These are phyloP conservation scores for Nothobranchius furzeri DNA, from an alignment of 2,113 vertebrate genomes.

Conservation along the genomic window DNA sequence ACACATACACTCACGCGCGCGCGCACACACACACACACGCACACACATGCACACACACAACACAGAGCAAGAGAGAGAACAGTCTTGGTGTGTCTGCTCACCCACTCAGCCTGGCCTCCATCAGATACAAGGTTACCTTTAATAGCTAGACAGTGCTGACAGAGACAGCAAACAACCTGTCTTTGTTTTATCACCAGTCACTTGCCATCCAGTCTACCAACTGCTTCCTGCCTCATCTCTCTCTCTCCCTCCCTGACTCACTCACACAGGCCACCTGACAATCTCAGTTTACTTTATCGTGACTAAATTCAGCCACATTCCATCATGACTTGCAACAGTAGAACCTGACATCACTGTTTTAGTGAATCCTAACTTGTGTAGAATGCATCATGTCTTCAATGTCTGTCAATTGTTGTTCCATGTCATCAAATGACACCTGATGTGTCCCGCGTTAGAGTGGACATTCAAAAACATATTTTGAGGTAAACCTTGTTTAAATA, in stretches of 20 bases:
- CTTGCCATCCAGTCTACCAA: constrained; percentile 22
- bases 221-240: constrained; percentile 1
- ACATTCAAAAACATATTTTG: no score
- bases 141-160: constrained; percentile 46
- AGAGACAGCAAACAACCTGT: constrained; percentile 59
- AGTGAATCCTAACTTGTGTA: background rate
- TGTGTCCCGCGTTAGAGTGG: no score
- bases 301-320: constrained; percentile 28
- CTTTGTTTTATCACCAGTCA: constrained; percentile 60
- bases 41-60: no score
- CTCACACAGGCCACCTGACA: constrained; percentile 33
- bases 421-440: no score
- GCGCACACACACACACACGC: no score
- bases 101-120: constrained; percentile 36
- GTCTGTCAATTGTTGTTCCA: background rate
- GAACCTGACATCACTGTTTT: constrained; percentile 7
- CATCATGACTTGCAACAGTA: constrained; percentile 2
- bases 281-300: constrained; percentile 30
- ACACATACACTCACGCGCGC: no score
- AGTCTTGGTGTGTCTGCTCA: background rate
- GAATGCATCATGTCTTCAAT: background rate
- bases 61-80: background rate
- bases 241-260: background rate
- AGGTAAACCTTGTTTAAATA: no score
- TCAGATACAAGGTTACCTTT: constrained; percentile 61